Evolutionary conservation across 2,797 vertebrate species (phyloP).

Genomic region (Oreonectes daqikongensis): DNA sequence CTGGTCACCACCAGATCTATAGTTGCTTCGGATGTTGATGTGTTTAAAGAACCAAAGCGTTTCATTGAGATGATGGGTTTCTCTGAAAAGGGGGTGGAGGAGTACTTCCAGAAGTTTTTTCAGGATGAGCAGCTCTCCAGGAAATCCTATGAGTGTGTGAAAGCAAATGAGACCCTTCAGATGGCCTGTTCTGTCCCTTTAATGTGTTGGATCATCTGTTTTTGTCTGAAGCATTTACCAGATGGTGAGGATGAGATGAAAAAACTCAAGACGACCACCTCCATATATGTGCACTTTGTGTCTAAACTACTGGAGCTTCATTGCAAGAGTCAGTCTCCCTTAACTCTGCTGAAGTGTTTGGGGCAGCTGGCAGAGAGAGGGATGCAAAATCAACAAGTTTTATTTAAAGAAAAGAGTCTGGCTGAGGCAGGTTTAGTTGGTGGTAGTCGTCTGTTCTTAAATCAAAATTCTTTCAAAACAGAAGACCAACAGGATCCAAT

Average conservation of each 20-base stretch:
- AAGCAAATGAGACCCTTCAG: background rate
- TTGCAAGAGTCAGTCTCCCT: background rate
- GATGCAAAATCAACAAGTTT: background rate
- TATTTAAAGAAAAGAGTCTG: slow-evolving; percentile 17
- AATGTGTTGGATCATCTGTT: slow-evolving; percentile 46
- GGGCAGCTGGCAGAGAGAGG: slow-evolving; percentile 31
- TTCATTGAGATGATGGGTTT: slow-evolving; percentile 50
- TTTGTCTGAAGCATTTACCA: background rate
- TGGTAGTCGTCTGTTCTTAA: slow-evolving; percentile 12
- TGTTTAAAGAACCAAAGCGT: no score
- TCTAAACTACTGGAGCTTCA: slow-evolving; percentile 38
- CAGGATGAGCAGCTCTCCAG: slow-evolving; percentile 1
- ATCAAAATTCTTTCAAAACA: background rate
- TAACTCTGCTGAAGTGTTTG: slow-evolving; percentile 19
- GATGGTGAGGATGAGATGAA: background rate
- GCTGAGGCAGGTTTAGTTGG: background rate
- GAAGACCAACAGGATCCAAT: background rate
- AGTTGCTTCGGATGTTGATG: no score
- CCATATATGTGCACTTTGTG: slow-evolving; percentile 47
- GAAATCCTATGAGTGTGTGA: slow-evolving; percentile 2
- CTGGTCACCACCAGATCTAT: slow-evolving; percentile 34
- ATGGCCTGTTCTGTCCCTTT: slow-evolving; percentile 37
- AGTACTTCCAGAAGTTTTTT: slow-evolving; percentile 40
- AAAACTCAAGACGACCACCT: slow-evolving; percentile 32
- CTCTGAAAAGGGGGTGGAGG: slow-evolving; percentile 31